Evolutionary conservation across 2,888 invertebrate genomes (phyloP).

Genomic region (Ectemnius continuus): DNA sequence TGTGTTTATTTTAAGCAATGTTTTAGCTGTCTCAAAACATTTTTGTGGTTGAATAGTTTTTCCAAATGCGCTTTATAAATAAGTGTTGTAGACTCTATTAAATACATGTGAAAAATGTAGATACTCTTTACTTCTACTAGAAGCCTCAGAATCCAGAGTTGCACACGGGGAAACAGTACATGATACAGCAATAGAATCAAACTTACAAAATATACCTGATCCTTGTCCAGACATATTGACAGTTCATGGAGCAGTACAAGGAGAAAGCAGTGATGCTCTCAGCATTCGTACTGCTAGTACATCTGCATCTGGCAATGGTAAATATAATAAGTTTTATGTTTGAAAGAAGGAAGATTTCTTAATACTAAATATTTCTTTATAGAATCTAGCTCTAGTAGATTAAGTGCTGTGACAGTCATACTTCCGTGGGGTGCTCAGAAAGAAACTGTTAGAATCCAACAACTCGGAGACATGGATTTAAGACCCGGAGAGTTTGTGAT

Average conservation of each 20-base stretch:
- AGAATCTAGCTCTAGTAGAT: slow-evolving; percentile 75
- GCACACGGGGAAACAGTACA: slow-evolving; percentile 68
- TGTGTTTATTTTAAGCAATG: slow-evolving; percentile 11
- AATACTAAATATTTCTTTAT: slow-evolving; percentile 22
- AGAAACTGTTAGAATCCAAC: slow-evolving; percentile 79
- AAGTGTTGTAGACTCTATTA: not conserved
- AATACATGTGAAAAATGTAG: not conserved
- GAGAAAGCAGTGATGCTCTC: slow-evolving; percentile 73
- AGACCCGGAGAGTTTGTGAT: slow-evolving; percentile 98
- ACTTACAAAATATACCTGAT: slow-evolving; percentile 60
- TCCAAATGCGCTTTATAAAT: no score
- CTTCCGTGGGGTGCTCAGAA: slow-evolving; percentile 92
- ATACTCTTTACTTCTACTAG: slow-evolving; percentile 53
- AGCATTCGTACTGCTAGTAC: slow-evolving; percentile 76
- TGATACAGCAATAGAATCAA: slow-evolving; percentile 66
- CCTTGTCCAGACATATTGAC: slow-evolving; percentile 69
- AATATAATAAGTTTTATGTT: slow-evolving; percentile 27
- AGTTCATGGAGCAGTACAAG: slow-evolving; percentile 68
- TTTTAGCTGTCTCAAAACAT: not conserved
- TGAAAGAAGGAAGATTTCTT: not conserved
- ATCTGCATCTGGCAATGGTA: slow-evolving; percentile 75
- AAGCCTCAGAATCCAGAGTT: slow-evolving; percentile 69
- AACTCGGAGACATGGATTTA: slow-evolving; percentile 82
- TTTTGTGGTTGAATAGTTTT: slow-evolving; percentile 9
- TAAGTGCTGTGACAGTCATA: slow-evolving; percentile 75